phyloP scores from a whole-genome alignment of 1,140 invertebrate species.

The Drosophila tristis region DNA sequence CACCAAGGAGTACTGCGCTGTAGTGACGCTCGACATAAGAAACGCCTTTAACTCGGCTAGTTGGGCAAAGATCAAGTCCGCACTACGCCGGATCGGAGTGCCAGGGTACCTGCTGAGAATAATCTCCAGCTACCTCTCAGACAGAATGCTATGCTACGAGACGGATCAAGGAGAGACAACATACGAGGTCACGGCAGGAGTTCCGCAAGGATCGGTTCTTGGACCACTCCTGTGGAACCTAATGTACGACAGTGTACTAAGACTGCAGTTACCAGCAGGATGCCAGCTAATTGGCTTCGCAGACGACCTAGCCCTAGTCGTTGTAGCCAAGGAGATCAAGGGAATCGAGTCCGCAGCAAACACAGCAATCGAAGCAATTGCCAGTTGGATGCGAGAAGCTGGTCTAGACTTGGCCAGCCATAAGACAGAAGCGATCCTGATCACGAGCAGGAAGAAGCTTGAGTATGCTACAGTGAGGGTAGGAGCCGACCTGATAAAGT shows the following conservation, averaged over 20 bases:
- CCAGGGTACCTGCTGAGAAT: no score
- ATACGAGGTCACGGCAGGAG: background rate
- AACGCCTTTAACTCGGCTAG: background rate
- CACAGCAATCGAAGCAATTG: no score
- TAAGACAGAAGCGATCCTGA: no score
- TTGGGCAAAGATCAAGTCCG: background rate
- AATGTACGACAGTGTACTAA: background rate
- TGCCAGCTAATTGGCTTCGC: background rate
- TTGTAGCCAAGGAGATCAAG: background rate
- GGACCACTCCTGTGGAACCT: background rate
- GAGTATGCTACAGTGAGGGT: no score
- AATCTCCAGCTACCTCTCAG: background rate
- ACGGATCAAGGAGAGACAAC: background rate
- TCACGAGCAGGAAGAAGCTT: no score
- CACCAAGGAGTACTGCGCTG: no score
- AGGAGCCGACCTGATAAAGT: no score
- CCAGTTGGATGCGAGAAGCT: no score
- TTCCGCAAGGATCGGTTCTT: background rate
- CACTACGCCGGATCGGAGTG: background rate
- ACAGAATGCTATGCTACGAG: background rate
- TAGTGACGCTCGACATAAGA: background rate
- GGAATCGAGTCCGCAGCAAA: no score
- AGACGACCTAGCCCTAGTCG: background rate
- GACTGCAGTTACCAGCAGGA: no score
- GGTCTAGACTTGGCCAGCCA: no score